A percentile compares a stretch with the other conserved stretches of the same genome.
Evolutionary conservation across 1,140 invertebrate species (phyloP).

Genomic region (Pseudomyrmex pallidus): DNA sequence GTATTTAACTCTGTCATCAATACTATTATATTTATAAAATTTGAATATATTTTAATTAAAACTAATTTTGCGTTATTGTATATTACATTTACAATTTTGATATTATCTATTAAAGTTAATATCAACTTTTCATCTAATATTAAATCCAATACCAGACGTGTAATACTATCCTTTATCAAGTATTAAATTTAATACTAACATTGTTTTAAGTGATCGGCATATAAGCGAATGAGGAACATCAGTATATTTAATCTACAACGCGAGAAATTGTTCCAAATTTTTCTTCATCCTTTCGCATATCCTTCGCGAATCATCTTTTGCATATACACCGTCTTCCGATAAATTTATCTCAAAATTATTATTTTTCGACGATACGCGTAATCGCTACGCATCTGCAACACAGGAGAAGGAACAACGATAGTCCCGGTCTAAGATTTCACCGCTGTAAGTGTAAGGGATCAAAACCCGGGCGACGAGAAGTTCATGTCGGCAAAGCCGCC

Average conservation of each 20-base stretch:
- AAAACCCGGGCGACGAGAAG: constrained; percentile 50
- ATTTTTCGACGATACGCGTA: neutral
- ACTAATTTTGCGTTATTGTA: neutral
- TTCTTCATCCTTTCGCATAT: neutral
- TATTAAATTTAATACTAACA: constrained; percentile 36
- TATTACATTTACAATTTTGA: constrained; percentile 12
- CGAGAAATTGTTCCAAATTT: neutral
- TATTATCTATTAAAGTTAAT: constrained; percentile 17
- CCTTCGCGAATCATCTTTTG: constrained; percentile 18
- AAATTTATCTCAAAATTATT: constrained; percentile 43
- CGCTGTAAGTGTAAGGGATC: constrained; percentile 40
- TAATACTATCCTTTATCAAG: neutral
- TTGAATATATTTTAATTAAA: neutral
- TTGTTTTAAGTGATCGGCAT: neutral
- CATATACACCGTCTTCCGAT: neutral
- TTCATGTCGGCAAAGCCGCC: constrained; percentile 36
- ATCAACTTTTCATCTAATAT: constrained; percentile 12
- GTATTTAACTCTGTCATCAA: neutral
- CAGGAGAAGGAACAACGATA: constrained; percentile 53
- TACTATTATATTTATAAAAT: neutral
- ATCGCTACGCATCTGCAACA: neutral
- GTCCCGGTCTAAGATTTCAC: constrained; percentile 58
- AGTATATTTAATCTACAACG: neutral
- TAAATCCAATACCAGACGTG: constrained; percentile 30
- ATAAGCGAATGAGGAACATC: neutral